Percentiles rank a stretch among this genome's conserved stretches.
phyloP scores from a whole-genome alignment of 1,140 invertebrate genomes.

The Atopsyche davidsoni region DNA sequence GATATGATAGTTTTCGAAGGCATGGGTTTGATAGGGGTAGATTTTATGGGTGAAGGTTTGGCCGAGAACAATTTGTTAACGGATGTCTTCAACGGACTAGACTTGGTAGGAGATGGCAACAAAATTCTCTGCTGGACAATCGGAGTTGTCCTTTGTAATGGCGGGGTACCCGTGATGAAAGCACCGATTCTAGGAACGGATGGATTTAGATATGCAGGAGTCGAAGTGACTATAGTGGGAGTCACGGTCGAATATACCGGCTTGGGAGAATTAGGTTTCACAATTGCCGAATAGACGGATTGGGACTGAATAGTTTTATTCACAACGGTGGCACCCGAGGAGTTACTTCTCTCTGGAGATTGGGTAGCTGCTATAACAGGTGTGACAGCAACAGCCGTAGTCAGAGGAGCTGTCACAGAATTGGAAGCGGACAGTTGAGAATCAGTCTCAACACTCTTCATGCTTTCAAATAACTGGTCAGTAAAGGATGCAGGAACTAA shows the following conservation, averaged over 20 bases:
- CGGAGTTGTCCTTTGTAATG: slow-evolving; percentile 31
- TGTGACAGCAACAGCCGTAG: slow-evolving; percentile 12
- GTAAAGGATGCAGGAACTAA: slow-evolving; percentile 35
- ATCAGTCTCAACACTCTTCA: slow-evolving; percentile 27
- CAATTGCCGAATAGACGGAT: slow-evolving; percentile 31
- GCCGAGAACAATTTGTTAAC: slow-evolving; percentile 42
- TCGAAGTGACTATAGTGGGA: slow-evolving; percentile 35
- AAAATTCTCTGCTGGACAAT: slow-evolving; percentile 41
- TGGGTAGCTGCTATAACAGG: slow-evolving; percentile 26
- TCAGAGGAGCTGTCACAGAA: slow-evolving; percentile 31
- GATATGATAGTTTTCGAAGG: slow-evolving; percentile 37
- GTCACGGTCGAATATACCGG: slow-evolving; percentile 32
- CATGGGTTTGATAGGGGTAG: slow-evolving; percentile 50
- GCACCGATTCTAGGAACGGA: slow-evolving; percentile 37
- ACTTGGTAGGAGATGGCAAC: slow-evolving; percentile 45
- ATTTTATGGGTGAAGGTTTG: slow-evolving; percentile 50
- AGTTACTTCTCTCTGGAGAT: slow-evolving; percentile 33
- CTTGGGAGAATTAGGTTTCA: slow-evolving; percentile 38
- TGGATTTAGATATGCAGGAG: slow-evolving; percentile 35
- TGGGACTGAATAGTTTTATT: slow-evolving; percentile 13
- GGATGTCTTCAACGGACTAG: slow-evolving; percentile 33
- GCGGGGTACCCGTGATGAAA: slow-evolving; percentile 34
- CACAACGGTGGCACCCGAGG: neutral
- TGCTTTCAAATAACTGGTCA: slow-evolving; percentile 27
- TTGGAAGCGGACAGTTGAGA: slow-evolving; percentile 37